phyloP scores from a whole-genome alignment of 1,140 invertebrate genomes.

The Ganaspis sp. region DNA sequence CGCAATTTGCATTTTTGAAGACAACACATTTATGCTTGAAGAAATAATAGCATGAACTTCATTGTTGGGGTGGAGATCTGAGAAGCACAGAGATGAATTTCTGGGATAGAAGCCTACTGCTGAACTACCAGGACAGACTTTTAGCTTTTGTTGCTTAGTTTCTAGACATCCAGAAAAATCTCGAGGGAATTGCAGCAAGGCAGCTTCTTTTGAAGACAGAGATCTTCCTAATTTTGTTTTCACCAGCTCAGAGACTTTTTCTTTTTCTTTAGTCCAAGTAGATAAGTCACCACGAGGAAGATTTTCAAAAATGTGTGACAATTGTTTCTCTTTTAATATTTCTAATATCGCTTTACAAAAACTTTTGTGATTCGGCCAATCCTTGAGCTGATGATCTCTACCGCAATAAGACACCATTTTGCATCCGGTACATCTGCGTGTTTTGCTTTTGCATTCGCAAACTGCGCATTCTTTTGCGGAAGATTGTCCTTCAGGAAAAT shows the following conservation, averaged over 20 bases:
- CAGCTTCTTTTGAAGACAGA: neutral
- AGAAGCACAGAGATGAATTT: constrained; percentile 60
- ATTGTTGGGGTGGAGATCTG: neutral
- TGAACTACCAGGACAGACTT: constrained; percentile 2
- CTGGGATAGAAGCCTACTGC: neutral
- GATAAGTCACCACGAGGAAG: neutral
- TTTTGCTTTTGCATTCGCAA: neutral
- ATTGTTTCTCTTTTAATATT: constrained; percentile 31
- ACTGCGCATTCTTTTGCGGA: too few species aligned
- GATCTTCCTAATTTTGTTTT: neutral
- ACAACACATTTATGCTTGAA: neutral
- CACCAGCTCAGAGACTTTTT: neutral
- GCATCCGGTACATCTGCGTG: constrained; percentile 49
- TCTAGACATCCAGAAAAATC: neutral
- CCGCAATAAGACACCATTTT: constrained; percentile 59
- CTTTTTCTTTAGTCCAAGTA: neutral
- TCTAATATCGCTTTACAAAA: constrained; percentile 49
- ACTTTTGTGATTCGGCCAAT: constrained; percentile 56
- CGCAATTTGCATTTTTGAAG: neutral
- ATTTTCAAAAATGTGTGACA: neutral
- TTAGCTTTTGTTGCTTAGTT: neutral
- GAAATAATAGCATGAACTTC: neutral
- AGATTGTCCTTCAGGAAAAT: too few species aligned
- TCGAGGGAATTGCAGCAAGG: neutral
- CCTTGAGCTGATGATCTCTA: constrained; percentile 55